Base-by-base conservation (phyloP, 2,888 invertebrate species). In the Tinea semifulvella region DNA sequence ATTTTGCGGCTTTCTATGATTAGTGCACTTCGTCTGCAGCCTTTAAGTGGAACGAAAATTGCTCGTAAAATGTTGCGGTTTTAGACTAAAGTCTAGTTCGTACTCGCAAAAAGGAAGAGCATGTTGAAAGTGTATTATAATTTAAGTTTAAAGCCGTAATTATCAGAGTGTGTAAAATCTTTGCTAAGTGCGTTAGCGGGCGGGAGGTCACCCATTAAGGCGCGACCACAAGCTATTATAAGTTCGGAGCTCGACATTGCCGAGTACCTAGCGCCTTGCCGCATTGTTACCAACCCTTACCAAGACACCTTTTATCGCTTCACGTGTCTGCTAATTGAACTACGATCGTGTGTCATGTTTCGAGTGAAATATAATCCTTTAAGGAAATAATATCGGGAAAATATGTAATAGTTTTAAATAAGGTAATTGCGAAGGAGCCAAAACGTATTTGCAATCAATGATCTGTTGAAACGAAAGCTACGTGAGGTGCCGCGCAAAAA, bases 41-140 rank as follows among this genome's bases (percentile, higher is more conserved):
- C 65, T 74, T 67, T 76, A 77, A 79, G 79, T 79, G 79, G 79
- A 71, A 71, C 69, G 67, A 65, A 77, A 77, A 79, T 79, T 77
- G 68, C 72, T 58, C 52, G 58, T 60, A 56, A 57, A 65, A 71
- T 73, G 68, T 71, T 55, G 16, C 39, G 35, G 43, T 26, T 44
- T 36, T 7, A 27, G 35, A 35, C 40, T 20, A 40, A 18, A 20
- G 40, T 40, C 40, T 40, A 18, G n/a, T 40, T 40, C 14, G 22
- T 8, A 40, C 40, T 18, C 17, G 36, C 18, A 16, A n/a, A 40
- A 22, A 40, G 40, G 40, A 40, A 22, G 6, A 20, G 14, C 22
- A 22, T 22, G 22, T 40, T 40, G 22, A 22, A 40, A 40, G 40
- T 40, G 40, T 40, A 40, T 19, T 38, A 38, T 40, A 40, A 40